Conservation (phyloP, 2,797 vertebrate species). For the Dendrocincla fuliginosa region DNA sequence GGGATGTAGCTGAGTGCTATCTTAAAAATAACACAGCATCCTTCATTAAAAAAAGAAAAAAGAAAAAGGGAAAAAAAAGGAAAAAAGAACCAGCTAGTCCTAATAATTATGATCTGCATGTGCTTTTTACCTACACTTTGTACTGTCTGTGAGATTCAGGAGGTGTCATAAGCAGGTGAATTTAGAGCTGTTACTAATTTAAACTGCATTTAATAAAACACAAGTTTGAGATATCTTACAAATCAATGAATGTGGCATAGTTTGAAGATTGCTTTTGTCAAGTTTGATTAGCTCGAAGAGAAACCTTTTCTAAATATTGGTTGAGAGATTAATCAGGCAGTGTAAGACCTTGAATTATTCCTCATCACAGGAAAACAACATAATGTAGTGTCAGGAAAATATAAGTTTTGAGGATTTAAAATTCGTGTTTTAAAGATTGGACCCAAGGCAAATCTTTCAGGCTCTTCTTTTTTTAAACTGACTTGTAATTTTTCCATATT, state of each 20-base stretch:
- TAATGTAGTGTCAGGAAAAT: neutral
- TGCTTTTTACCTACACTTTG: neutral
- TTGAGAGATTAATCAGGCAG: constrained; percentile 61
- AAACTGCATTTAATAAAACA: constrained; percentile 61
- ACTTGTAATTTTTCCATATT: neutral
- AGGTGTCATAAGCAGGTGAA: constrained; percentile 3
- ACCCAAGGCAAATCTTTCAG: neutral
- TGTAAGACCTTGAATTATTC: constrained; percentile 60
- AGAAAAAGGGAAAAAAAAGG: neutral
- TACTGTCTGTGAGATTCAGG: neutral
- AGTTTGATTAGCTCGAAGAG: constrained; percentile 64
- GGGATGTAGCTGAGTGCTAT: neutral
- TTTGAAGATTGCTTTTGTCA: constrained; percentile 72
- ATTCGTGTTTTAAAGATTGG: neutral
- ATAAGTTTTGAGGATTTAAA: constrained; percentile 19
- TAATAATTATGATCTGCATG: neutral
- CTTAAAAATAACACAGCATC: neutral
- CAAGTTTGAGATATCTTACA: constrained; percentile 50
- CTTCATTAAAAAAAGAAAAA: neutral
- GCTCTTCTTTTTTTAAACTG: neutral
- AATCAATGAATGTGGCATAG: constrained; percentile 44
- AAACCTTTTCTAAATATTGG: constrained; percentile 70
- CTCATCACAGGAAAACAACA: constrained; percentile 46
- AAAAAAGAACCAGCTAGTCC: neutral
- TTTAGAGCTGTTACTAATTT: constrained; percentile 60